These are phyloP conservation scores for Sinhomidia bicolor DNA, from an alignment of 2,888 invertebrate genomes.

Conservation along the genomic window DNA sequence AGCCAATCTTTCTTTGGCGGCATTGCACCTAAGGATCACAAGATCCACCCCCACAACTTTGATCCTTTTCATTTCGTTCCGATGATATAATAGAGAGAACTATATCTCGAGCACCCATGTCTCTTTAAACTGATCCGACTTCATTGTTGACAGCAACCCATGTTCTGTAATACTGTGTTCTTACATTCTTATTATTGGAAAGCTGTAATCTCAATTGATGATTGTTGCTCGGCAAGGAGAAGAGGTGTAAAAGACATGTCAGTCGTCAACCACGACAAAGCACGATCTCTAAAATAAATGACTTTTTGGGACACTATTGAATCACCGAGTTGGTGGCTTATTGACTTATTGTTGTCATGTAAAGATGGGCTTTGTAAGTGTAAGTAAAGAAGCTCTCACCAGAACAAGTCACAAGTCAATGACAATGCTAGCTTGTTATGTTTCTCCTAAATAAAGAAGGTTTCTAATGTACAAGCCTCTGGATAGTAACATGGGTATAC, in stretches of 20 bases:
- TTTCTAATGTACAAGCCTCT: constrained; percentile 48
- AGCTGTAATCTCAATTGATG: neutral
- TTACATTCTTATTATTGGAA: neutral
- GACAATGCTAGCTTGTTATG: constrained; percentile 28
- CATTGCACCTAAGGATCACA: constrained; percentile 35
- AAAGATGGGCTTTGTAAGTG: neutral
- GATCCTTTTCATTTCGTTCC: constrained; percentile 43
- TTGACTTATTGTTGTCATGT: constrained; percentile 57
- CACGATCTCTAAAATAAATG: constrained; percentile 35
- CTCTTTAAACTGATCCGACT: constrained; percentile 38
- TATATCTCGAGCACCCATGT: constrained; percentile 65
- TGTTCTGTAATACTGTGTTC: neutral
- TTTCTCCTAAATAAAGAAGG: constrained; percentile 42
- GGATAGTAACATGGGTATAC: too few species aligned
- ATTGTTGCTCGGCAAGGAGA: constrained; percentile 7
- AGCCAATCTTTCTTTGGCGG: constrained; percentile 64
- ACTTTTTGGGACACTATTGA: constrained; percentile 36
- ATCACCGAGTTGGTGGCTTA: constrained; percentile 54
- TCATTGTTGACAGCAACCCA: neutral
- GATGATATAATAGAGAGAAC: constrained; percentile 56
- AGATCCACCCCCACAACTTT: constrained; percentile 61
- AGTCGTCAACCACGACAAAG: constrained; percentile 59
- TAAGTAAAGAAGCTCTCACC: constrained; percentile 10
- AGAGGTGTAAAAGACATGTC: constrained; percentile 58
- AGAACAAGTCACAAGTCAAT: constrained; percentile 46